Conservation (phyloP, 2,797 vertebrate genomes). For the Tokudaia tokunoshimensis region DNA sequence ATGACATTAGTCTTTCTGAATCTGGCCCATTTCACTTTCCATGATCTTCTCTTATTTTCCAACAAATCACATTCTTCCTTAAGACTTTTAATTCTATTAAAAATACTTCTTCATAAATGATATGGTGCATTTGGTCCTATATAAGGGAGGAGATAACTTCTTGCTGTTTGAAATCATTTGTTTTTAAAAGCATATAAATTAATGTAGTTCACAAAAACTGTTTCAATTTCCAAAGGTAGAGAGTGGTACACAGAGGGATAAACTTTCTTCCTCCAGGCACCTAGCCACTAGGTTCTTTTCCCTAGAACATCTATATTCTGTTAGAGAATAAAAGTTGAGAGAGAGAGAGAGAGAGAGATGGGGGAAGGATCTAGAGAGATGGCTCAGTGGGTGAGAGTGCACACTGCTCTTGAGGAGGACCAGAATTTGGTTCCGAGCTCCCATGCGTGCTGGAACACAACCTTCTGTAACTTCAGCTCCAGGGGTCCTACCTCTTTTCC, state of each 20-base stretch:
- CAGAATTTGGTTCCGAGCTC: not conserved
- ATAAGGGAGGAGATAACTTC: not conserved
- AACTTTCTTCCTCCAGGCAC: not conserved
- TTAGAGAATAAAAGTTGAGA: not conserved
- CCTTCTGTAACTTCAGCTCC: not conserved
- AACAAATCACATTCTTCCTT: not conserved
- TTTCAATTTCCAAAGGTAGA: slow-evolving; percentile 20
- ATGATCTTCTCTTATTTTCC: not conserved
- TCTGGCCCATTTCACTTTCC: not conserved
- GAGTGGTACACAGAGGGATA: not conserved
- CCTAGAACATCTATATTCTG: not conserved
- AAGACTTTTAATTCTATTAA: not conserved
- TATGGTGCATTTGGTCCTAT: not conserved
- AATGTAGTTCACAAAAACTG: slow-evolving; percentile 21
- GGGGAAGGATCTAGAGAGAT: not conserved
- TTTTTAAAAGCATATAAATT: not conserved
- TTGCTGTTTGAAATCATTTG: slow-evolving; percentile 27
- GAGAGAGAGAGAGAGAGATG: too few species aligned
- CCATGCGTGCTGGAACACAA: too few species aligned
- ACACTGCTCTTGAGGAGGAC: not conserved
- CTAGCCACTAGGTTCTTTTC: not conserved
- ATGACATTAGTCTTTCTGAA: not conserved
- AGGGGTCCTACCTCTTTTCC: not conserved
- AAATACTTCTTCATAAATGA: slow-evolving; percentile 22
- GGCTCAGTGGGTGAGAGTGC: not conserved